A percentile compares a stretch with the other conserved stretches of the same genome.
These are phyloP conservation scores for Iphiclides podalirius DNA, from an alignment of 2,888 invertebrate genomes.

Conservation along the genomic window DNA sequence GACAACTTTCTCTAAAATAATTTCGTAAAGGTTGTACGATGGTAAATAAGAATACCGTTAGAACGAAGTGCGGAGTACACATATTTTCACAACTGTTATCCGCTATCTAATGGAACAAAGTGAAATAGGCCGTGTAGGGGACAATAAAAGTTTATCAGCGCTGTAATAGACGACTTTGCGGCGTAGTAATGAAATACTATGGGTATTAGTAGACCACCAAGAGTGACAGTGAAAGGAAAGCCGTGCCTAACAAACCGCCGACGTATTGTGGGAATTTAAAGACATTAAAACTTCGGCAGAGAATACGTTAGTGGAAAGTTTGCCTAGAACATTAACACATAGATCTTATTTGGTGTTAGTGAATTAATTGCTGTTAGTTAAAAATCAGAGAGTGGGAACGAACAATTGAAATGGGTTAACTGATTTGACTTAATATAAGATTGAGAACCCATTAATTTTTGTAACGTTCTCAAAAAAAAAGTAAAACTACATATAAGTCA, in stretches of 20 bases:
- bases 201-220: constrained; percentile 57
- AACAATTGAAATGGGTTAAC: no score
- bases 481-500: no score
- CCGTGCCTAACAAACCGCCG: constrained; percentile 32
- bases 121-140: constrained; percentile 40
- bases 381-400: background rate
- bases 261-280: constrained; percentile 48
- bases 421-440: no score
- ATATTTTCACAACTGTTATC: constrained; percentile 20
- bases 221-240: constrained; percentile 39
- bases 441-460: no score
- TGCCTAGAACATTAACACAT: no score
- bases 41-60: background rate
- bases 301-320: constrained; percentile 15
- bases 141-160: constrained; percentile 61
- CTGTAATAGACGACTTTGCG: constrained; percentile 35
- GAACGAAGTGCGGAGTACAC: background rate
- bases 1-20: constrained; percentile 48
- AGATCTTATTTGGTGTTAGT: background rate
- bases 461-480: no score
- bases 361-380: constrained; percentile 2
- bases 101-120: constrained; percentile 52
- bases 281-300: constrained; percentile 32
- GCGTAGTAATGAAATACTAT: constrained; percentile 51
- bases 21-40: constrained; percentile 19